These are phyloP conservation scores for Alethe castanea DNA, from an alignment of 2,113 vertebrate genomes.

Conservation along the genomic window DNA sequence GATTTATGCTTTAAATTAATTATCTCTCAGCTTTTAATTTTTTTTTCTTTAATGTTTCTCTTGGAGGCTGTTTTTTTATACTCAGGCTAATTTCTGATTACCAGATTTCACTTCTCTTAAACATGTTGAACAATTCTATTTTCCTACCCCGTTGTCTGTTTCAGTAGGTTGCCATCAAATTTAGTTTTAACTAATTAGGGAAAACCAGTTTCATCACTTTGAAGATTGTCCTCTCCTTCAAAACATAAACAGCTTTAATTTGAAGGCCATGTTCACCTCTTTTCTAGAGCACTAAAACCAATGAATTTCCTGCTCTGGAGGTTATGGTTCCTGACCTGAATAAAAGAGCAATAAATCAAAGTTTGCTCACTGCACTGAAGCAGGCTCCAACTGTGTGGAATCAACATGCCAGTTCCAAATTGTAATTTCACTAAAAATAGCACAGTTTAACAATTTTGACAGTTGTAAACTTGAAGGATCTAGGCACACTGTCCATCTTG, in stretches of 20 bases:
- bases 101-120: conserved; percentile 4
- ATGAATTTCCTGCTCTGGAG: conserved; percentile 24
- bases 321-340: conserved; percentile 46
- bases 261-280: conserved; percentile 15
- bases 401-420: conserved; percentile 41
- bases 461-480: conserved; percentile 42
- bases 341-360: conserved; percentile 68
- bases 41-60: background rate
- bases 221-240: background rate
- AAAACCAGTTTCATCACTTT: background rate
- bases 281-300: background rate
- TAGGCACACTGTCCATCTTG: conserved; percentile 14
- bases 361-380: conserved; percentile 3
- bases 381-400: conserved; percentile 35
- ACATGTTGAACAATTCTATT: background rate
- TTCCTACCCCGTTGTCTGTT: conserved; percentile 8
- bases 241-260: conserved; percentile 22
- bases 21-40: background rate
- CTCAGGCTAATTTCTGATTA: background rate
- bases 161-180: conserved; percentile 5
- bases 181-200: conserved; percentile 41
- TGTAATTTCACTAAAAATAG: conserved; percentile 58
- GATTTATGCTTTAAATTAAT: background rate
- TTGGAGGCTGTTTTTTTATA: background rate
- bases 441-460: conserved; percentile 32